These are phyloP conservation scores for Athripsodes cinereus DNA, from an alignment of 2,888 invertebrate genomes.

Conservation along the genomic window DNA sequence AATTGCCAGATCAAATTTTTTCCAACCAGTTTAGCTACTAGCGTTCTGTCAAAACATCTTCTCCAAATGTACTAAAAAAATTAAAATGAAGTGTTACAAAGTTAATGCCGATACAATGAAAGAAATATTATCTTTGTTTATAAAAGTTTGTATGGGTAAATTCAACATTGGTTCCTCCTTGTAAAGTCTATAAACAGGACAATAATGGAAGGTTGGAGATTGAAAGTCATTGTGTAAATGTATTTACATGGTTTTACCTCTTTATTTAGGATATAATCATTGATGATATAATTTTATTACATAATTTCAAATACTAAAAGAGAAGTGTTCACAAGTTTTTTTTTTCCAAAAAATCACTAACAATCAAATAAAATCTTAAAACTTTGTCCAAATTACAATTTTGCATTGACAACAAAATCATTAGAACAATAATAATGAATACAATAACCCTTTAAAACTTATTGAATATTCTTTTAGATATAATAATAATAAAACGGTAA, in stretches of 20 bases:
- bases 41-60: no score
- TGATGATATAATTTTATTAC: slow-evolving; percentile 28
- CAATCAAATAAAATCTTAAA: slow-evolving; percentile 22
- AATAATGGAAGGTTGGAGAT: background rate
- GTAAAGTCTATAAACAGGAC: no score
- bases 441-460: background rate
- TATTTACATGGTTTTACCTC: slow-evolving; percentile 26
- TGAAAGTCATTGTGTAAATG: background rate
- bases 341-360: slow-evolving; percentile 21
- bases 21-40: no score
- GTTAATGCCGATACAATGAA: no score
- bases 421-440: slow-evolving; percentile 12
- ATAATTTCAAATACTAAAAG: slow-evolving; percentile 25
- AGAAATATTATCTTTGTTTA: no score
- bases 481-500: slow-evolving; percentile 23
- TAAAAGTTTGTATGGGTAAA: no score
- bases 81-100: no score
- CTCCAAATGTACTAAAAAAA: no score
- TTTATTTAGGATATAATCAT: slow-evolving; percentile 28
- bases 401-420: slow-evolving; percentile 20
- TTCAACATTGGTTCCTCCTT: no score
- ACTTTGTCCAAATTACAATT: slow-evolving; percentile 25
- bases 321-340: slow-evolving; percentile 21
- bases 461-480: slow-evolving; percentile 11
- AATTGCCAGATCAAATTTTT: no score